Conservation (phyloP, 2,113 vertebrate genomes). For the Notarius lentiginosus region DNA sequence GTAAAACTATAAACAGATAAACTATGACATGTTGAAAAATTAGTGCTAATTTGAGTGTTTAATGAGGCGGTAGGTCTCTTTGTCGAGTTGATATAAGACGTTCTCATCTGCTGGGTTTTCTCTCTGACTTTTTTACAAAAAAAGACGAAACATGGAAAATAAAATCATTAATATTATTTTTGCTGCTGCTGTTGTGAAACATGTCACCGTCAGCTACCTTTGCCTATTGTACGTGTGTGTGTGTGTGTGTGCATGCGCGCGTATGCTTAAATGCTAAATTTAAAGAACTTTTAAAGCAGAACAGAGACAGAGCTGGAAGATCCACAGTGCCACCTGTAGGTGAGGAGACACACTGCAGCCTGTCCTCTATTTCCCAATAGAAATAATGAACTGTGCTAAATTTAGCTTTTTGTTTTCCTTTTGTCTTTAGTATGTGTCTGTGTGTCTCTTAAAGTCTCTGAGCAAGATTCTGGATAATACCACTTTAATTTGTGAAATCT, state of each 20-base stretch:
- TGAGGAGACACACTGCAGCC: background rate
- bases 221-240: background rate
- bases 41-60: background rate
- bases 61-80: background rate
- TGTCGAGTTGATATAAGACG: background rate
- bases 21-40: background rate
- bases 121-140: background rate
- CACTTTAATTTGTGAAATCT: background rate
- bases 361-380: background rate
- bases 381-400: background rate
- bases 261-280: background rate
- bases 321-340: slow-evolving; percentile 5
- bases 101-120: background rate
- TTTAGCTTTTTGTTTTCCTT: background rate
- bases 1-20: too few relatives aligned
- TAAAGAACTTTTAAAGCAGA: background rate
- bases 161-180: slow-evolving; percentile 23
- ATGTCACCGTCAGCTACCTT: slow-evolving; percentile 19
- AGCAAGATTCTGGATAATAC: background rate
- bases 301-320: background rate
- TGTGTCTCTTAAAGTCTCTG: background rate
- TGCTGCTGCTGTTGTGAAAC: slow-evolving; percentile 19
- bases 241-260: background rate
- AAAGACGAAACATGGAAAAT: background rate
- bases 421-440: background rate